A percentile compares a stretch with the other conserved stretches of the same genome.
phyloP scores from a whole-genome alignment of 1,140 invertebrate species.

The Hycleus phaleratus region DNA sequence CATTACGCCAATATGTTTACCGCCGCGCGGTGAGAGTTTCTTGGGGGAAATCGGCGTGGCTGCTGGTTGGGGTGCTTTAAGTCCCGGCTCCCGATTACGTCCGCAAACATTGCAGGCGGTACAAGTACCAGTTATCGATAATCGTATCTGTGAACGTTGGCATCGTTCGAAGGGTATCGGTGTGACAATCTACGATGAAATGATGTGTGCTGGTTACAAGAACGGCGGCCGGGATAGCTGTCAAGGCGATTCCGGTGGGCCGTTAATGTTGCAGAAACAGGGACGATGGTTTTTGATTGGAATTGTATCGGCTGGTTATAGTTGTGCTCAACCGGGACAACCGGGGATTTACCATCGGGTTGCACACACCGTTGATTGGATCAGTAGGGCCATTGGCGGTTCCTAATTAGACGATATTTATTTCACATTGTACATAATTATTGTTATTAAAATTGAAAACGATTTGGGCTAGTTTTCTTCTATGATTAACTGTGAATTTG shows the following conservation, averaged over 20 bases:
- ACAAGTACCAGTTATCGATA: conserved; percentile 86
- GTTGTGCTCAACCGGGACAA: conserved; percentile 83
- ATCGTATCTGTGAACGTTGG: conserved; percentile 69
- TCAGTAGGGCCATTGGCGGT: conserved; percentile 44
- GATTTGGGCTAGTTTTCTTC: too few relatives aligned
- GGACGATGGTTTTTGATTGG: conserved; percentile 84
- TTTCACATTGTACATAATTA: too few relatives aligned
- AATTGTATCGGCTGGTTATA: conserved; percentile 89
- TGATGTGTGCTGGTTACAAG: conserved; percentile 93
- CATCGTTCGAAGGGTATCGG: conserved; percentile 78
- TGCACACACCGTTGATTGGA: conserved; percentile 90
- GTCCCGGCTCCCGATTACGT: conserved; percentile 72
- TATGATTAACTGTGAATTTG: too few relatives aligned
- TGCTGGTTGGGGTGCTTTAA: conserved; percentile 90
- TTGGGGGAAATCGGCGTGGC: conserved; percentile 86
- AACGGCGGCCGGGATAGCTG: conserved; percentile 81
- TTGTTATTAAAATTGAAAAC: too few relatives aligned
- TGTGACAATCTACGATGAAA: conserved; percentile 90
- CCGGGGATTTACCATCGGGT: conserved; percentile 92
- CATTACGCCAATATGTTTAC: conserved; percentile 87
- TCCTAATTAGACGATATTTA: neutral
- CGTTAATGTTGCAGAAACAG: conserved; percentile 77
- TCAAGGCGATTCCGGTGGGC: conserved; percentile 74
- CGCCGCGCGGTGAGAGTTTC: conserved; percentile 83
- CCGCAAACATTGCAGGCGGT: conserved; percentile 89